Evolutionary conservation across 2,797 vertebrate genomes (phyloP).

Genomic region (Sandelia bainsii): DNA sequence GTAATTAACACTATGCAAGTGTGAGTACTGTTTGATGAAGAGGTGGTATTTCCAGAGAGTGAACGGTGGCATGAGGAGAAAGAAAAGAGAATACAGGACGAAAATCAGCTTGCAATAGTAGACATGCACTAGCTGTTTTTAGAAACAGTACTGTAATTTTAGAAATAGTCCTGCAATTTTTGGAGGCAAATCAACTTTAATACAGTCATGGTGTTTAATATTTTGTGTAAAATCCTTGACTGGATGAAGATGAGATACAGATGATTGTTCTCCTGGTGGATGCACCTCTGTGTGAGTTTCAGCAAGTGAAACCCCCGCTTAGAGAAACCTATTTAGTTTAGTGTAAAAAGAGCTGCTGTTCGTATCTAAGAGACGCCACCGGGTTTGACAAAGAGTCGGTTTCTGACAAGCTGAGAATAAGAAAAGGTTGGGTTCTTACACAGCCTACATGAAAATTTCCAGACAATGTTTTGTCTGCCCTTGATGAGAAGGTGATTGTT

Average conservation of each 20-base stretch:
- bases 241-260: neutral
- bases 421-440: neutral
- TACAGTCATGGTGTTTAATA: too few species aligned
- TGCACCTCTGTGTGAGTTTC: neutral
- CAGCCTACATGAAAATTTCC: slow-evolving; percentile 27
- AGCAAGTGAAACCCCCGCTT: neutral
- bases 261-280: neutral
- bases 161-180: too few species aligned
- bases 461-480: slow-evolving; percentile 58
- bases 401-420: neutral
- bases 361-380: neutral
- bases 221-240: too few species aligned
- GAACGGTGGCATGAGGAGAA: too few species aligned
- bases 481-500: slow-evolving; percentile 47
- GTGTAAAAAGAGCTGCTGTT: neutral
- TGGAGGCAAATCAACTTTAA: too few species aligned
- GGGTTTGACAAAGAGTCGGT: neutral
- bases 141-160: too few species aligned
- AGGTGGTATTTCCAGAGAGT: too few species aligned
- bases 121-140: too few species aligned
- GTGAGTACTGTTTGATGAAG: too few species aligned
- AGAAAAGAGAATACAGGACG: too few species aligned
- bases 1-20: too few species aligned
- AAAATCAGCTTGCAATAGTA: too few species aligned
- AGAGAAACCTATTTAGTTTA: neutral